phyloP scores from a whole-genome alignment of 2,797 vertebrate genomes.

The Danio kyathit region DNA sequence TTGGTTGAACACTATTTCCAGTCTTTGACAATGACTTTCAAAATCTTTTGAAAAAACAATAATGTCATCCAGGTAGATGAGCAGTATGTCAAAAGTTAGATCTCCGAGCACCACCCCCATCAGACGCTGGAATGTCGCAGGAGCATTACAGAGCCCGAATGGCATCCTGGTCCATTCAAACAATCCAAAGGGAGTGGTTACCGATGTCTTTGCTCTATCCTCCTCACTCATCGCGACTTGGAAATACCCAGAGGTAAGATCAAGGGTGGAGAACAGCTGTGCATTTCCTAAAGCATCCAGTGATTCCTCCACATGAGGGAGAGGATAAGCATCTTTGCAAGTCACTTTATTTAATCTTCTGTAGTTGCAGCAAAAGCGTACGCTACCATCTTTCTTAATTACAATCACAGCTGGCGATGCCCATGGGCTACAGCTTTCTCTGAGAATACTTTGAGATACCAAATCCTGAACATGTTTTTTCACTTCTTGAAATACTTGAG shows the following conservation, averaged over 20 bases:
- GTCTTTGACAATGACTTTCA: conserved; percentile 35
- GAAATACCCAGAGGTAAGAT: conserved; percentile 42
- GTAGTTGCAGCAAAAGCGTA: conserved; percentile 47
- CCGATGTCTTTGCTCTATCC: conserved; percentile 52
- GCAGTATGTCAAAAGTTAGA: too few relatives aligned
- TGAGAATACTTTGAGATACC: conserved; percentile 24
- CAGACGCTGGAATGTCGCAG: too few relatives aligned
- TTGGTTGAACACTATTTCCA: conserved; percentile 21
- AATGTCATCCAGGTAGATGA: too few relatives aligned
- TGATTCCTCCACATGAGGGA: conserved; percentile 34
- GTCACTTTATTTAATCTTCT: too few relatives aligned
- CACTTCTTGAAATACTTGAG: conserved; percentile 22
- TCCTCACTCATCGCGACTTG: conserved; percentile 30
- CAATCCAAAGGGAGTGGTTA: too few relatives aligned
- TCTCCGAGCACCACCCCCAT: too few relatives aligned
- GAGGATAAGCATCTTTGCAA: conserved; percentile 27
- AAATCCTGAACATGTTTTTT: conserved; percentile 32
- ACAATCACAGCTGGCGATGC: conserved; percentile 53
- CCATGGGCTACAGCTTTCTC: conserved; percentile 39
- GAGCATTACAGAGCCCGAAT: too few relatives aligned
- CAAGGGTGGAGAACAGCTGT: conserved; percentile 39
- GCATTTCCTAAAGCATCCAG: conserved; percentile 41
- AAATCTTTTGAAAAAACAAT: too few relatives aligned
- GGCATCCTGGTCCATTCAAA: too few relatives aligned
- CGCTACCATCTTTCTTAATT: conserved; percentile 31